Evolutionary conservation across 2,797 vertebrate species (phyloP).

Genomic region (Australoheros facetus): DNA sequence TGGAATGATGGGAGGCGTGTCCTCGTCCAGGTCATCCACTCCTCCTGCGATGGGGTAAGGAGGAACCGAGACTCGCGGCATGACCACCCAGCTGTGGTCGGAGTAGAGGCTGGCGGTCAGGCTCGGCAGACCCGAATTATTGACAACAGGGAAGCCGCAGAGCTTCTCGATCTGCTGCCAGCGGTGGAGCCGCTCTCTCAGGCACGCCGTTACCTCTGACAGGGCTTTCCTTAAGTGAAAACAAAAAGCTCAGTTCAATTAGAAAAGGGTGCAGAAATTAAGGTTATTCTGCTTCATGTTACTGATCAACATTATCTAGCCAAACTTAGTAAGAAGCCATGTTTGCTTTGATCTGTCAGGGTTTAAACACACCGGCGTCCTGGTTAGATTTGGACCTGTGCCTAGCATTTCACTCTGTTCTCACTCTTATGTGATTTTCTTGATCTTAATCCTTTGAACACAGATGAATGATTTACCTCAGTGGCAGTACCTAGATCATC

Average conservation of each 20-base stretch:
- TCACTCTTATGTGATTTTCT: neutral
- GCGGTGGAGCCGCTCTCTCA: constrained; percentile 95
- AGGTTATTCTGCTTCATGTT: neutral
- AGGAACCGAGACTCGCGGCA: constrained; percentile 95
- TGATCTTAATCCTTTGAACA: constrained; percentile 3
- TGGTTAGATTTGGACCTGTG: neutral
- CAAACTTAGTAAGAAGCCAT: neutral
- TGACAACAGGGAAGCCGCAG: constrained; percentile 93
- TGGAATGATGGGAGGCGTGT: constrained; percentile 94
- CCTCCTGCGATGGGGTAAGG: constrained; percentile 97
- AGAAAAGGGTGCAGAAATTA: neutral
- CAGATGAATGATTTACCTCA: neutral
- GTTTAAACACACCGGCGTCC: neutral
- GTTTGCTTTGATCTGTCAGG: constrained; percentile 12
- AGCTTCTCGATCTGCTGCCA: constrained; percentile 99
- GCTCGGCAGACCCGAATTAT: constrained; percentile 94
- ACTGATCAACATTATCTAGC: neutral
- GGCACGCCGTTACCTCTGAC: constrained; percentile 94
- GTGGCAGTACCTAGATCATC: neutral
- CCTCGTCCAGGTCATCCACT: constrained; percentile 98
- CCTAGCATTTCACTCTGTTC: neutral
- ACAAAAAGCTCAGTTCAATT: neutral
- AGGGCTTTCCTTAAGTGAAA: constrained; percentile 87
- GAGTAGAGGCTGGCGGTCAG: constrained; percentile 95
- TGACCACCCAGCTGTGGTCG: constrained; percentile 98